These are phyloP conservation scores for Clinocottus analis DNA, from an alignment of 2,113 vertebrate genomes.

Conservation along the genomic window DNA sequence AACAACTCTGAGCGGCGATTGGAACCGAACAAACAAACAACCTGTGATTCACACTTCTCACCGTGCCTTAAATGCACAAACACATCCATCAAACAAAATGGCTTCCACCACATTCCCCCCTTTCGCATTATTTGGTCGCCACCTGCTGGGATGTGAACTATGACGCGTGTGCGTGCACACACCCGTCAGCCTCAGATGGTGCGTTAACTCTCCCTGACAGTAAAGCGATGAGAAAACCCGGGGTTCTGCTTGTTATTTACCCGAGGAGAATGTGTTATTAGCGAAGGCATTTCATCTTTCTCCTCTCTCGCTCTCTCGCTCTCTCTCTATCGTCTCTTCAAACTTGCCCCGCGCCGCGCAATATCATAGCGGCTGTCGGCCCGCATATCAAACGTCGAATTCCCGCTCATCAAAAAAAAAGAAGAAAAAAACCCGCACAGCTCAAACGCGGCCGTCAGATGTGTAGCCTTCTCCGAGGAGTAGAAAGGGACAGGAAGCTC, in stretches of 20 bases:
- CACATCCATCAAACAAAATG: background rate
- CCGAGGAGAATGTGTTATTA: constrained; percentile 35
- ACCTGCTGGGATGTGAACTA: constrained; percentile 4
- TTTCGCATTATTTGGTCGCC: constrained; percentile 9
- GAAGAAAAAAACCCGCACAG: constrained; percentile 10
- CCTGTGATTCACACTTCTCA: background rate
- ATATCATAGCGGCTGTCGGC: constrained; percentile 40
- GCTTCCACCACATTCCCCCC: background rate
- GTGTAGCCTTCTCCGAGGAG: constrained; percentile 46
- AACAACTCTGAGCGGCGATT: too few relatives aligned
- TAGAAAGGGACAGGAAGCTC: constrained; percentile 51
- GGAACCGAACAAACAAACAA: too few relatives aligned
- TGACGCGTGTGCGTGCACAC: too few relatives aligned
- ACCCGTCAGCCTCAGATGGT: constrained; percentile 7
- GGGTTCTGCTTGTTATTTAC: constrained; percentile 24
- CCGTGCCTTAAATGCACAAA: background rate
- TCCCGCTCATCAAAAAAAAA: constrained; percentile 55
- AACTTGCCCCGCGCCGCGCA: constrained; percentile 17
- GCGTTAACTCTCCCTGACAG: constrained; percentile 33
- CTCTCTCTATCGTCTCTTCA: too few relatives aligned
- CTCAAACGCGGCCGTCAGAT: constrained; percentile 53
- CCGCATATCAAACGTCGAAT: constrained; percentile 61
- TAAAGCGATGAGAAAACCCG: constrained; percentile 4
- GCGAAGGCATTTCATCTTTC: constrained; percentile 56
- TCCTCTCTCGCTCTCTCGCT: too few relatives aligned